Percentiles rank a stretch among this genome's conserved stretches.
phyloP scores from a whole-genome alignment of 2,888 invertebrate genomes.

The Brachypterus glaber region DNA sequence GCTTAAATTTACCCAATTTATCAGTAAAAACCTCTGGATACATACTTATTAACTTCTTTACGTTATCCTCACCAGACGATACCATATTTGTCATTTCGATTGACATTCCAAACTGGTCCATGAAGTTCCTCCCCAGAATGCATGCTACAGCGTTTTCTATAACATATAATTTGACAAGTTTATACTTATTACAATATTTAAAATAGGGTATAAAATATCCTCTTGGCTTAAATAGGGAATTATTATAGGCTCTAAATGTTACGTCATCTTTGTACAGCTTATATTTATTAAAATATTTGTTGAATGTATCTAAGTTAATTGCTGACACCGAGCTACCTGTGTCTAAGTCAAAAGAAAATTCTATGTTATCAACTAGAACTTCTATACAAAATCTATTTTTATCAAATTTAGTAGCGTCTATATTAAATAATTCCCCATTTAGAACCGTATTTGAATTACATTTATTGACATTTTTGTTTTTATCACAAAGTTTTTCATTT shows the following conservation, averaged over 20 bases:
- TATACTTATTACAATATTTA: not conserved
- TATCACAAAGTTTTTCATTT: no score
- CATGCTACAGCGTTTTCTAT: not conserved
- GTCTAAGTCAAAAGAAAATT: constrained; percentile 10
- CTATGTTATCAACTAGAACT: constrained; percentile 6
- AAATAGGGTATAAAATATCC: constrained; percentile 2
- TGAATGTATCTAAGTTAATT: constrained; percentile 9
- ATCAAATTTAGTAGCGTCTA: constrained; percentile 4
- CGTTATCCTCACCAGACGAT: not conserved
- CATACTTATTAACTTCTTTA: not conserved
- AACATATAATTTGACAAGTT: not conserved
- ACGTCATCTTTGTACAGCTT: constrained; percentile 9
- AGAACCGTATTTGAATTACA: no score
- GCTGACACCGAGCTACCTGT: constrained; percentile 14
- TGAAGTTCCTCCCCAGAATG: not conserved
- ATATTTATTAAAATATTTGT: constrained; percentile 7
- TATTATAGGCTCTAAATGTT: constrained; percentile 12
- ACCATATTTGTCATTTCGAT: no score
- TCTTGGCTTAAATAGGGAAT: constrained; percentile 8
- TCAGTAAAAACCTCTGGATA: constrained; percentile 1
- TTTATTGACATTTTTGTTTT: no score
- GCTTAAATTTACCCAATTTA: constrained; percentile 1
- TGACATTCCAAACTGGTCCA: no score
- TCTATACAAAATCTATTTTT: constrained; percentile 7
- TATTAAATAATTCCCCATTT: constrained; percentile 11